Base-by-base conservation (phyloP, 2,888 invertebrate species). In the Stramonita haemastoma region DNA sequence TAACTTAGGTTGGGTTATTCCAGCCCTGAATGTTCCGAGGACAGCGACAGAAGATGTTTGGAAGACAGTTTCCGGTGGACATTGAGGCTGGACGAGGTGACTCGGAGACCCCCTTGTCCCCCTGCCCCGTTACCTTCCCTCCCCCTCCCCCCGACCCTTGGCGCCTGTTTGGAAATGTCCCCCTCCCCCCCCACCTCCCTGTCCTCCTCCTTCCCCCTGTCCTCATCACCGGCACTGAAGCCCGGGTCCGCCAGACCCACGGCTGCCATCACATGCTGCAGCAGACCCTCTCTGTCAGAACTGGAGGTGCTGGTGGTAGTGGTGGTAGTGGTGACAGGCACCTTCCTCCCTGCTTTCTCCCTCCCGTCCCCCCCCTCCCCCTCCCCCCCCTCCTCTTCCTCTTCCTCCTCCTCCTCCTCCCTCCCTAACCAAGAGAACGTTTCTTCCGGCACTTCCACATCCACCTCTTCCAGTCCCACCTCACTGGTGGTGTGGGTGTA, bases 331-430 rank as follows among this genome's bases (percentile, higher is more conserved):
- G n/a, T n/a, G n/a, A n/a, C n/a, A n/a, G 92, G 84, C 91, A 87
- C 29, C 91, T 29, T 91, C 91, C 56, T 91, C 89, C 22, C 91
- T 91, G 77, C 92, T 92, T 81, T 92, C 92, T 29, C 91, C 92
- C 66, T 90, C 88, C 17, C 91, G 91, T 81, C 92, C 86, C 92
- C 92, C 92, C 91, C 92, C 22, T 88, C 85, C 32, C 93, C 92
- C 90, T 93, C 93, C 87, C 93, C 93, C 86, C 92, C 92, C 92
- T 91, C 92, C 22, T 87, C 85, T 32, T 93, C 92, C 90, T 93
- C 93, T 86, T 93, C 94, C 73, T 93, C 93, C 87, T 93, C 92
- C 86, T 93, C 94, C n/a, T 93, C 91, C 36, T 93, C 93, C 89
- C 93, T 92, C 46, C 91, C 92, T 66, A 93, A 93, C 79, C 91